phyloP scores from a whole-genome alignment of 2,113 vertebrate species.

The Phocoena sinus region DNA sequence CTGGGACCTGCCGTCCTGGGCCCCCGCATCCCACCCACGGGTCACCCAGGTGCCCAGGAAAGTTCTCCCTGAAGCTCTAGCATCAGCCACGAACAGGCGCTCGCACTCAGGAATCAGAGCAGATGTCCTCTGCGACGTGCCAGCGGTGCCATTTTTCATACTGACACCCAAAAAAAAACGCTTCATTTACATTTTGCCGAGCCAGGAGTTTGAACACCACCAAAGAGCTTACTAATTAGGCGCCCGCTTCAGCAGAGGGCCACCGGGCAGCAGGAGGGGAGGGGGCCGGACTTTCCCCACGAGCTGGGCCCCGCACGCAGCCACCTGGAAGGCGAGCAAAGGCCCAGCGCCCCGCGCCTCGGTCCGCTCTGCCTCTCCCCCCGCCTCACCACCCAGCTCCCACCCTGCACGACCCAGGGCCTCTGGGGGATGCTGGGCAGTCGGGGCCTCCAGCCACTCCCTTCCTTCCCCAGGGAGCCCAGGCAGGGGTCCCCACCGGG shows the following conservation, averaged over 20 bases:
- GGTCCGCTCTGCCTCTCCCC: fast-evolving
- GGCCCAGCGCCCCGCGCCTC: not conserved
- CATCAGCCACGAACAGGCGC: constrained; percentile 83
- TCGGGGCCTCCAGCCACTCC: not conserved
- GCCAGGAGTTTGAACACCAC: constrained; percentile 87
- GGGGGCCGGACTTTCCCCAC: not conserved
- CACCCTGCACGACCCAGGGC: fast-evolving
- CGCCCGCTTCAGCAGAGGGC: constrained; percentile 73
- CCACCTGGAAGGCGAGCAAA: not conserved
- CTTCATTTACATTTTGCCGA: constrained; percentile 87
- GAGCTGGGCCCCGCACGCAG: not conserved
- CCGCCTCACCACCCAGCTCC: not conserved
- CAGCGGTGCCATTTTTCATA: constrained; percentile 91
- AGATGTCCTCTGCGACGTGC: constrained; percentile 89
- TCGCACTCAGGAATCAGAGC: constrained; percentile 77
- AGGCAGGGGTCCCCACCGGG: not conserved
- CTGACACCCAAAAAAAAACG: constrained; percentile 82
- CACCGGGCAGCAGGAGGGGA: not conserved
- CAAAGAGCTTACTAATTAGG: constrained; percentile 85
- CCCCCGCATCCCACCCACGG: fast-evolving
- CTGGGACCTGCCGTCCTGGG: not conserved
- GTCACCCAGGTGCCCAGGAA: constrained; percentile 53
- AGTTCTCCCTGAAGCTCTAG: constrained; percentile 72
- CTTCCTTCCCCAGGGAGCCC: not conserved
- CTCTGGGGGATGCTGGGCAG: not conserved